These are phyloP conservation scores for Drosophila elegans DNA, from an alignment of 1,140 invertebrate genomes.

Conservation along the genomic window DNA sequence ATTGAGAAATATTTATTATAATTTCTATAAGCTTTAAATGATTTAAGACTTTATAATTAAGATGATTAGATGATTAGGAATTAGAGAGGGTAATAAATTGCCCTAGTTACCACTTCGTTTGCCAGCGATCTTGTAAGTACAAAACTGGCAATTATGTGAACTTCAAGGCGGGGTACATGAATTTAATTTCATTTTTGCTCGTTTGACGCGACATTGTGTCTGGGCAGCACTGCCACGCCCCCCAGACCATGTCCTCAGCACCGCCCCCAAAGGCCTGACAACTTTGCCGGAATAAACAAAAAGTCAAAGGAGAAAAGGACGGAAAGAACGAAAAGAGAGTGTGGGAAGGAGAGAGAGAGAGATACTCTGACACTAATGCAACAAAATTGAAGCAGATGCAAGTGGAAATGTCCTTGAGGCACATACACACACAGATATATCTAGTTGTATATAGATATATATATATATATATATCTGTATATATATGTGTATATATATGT, in stretches of 20 bases:
- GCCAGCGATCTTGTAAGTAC: constrained; percentile 1
- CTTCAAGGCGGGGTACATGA: constrained; percentile 7
- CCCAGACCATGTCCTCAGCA: neutral
- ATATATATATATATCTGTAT: constrained; percentile 1
- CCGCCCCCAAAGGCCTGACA: neutral
- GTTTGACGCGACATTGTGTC: constrained; percentile 66
- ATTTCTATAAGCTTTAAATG: no score
- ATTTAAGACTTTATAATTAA: no score
- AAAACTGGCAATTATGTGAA: constrained; percentile 25
- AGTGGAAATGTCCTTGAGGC: constrained; percentile 78
- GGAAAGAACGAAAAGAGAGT: neutral
- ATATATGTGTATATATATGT: constrained; percentile 28
- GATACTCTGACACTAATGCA: constrained; percentile 77
- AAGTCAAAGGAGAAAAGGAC: neutral
- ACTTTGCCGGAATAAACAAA: constrained; percentile 25
- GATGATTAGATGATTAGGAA: no score
- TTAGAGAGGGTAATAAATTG: no score
- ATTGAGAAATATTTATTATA: no score
- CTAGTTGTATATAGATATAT: neutral
- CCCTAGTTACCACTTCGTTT: neutral
- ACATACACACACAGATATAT: constrained; percentile 13
- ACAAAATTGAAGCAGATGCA: constrained; percentile 78
- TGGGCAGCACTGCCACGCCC: constrained; percentile 48
- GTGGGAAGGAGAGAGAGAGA: neutral
- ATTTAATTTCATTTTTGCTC: constrained; percentile 44